Percentiles rank a stretch among this genome's conserved stretches.
Evolutionary conservation across 2,113 vertebrate genomes (phyloP).

Genomic region (Neolamprologus tretocephalus): DNA sequence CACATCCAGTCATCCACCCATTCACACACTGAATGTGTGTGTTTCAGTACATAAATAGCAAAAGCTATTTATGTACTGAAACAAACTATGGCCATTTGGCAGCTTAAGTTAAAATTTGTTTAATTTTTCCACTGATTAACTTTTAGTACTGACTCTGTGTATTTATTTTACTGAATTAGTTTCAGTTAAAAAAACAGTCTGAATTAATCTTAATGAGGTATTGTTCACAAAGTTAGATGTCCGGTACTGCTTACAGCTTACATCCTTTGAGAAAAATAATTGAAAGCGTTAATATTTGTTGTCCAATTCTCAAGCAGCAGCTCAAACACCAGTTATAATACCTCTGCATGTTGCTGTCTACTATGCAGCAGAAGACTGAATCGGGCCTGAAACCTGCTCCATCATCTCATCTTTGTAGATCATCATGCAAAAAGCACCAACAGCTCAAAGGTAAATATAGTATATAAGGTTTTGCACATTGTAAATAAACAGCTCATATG

Average conservation of each 20-base stretch:
- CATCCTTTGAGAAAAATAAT: not conserved
- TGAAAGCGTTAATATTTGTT: not conserved
- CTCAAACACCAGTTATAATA: not conserved
- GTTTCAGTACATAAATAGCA: not conserved
- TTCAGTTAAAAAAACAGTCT: not conserved
- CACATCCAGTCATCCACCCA: no score
- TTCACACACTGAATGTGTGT: no score
- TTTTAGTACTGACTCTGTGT: not conserved
- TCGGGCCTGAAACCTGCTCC: not conserved
- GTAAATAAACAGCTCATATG: not conserved
- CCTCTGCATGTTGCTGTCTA: not conserved
- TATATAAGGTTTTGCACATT: not conserved
- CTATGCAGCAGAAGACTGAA: not conserved
- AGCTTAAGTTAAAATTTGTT: not conserved
- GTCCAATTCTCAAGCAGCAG: not conserved
- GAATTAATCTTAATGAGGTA: not conserved
- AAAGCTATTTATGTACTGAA: not conserved
- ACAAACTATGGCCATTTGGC: not conserved
- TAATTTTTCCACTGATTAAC: not conserved
- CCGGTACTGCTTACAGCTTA: not conserved
- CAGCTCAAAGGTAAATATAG: not conserved
- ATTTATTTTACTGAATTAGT: not conserved
- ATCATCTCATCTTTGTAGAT: not conserved
- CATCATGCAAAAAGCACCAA: not conserved
- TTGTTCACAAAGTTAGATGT: not conserved